A percentile compares a stretch with the other conserved stretches of the same genome.
phyloP scores from a whole-genome alignment of 2,113 vertebrate genomes.

The Neodontobutis hainanensis region DNA sequence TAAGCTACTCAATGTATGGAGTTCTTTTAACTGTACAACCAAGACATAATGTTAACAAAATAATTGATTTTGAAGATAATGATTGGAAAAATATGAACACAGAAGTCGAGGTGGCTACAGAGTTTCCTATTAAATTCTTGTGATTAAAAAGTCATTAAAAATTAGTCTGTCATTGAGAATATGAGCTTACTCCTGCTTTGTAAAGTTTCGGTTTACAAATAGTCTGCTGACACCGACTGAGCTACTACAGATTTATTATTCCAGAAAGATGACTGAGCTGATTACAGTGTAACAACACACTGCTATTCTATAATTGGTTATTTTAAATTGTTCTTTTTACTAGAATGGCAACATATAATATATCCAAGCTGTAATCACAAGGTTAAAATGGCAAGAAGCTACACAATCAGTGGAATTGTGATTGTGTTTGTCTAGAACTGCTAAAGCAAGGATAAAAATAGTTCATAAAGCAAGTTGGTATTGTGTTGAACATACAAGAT shows the following conservation, averaged over 20 bases:
- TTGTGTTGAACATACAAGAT: constrained; percentile 36
- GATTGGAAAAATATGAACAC: too few relatives aligned
- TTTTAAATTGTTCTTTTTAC: constrained; percentile 28
- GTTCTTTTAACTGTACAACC: too few relatives aligned
- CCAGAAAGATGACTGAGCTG: constrained; percentile 38
- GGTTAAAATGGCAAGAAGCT: not conserved
- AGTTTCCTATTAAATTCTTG: too few relatives aligned
- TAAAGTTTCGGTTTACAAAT: constrained; percentile 33
- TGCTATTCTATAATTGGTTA: constrained; percentile 25
- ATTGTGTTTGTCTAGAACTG: not conserved
- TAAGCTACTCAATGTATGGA: too few relatives aligned
- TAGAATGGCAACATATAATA: too few relatives aligned
- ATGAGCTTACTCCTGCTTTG: constrained; percentile 8
- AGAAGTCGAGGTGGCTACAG: too few relatives aligned
- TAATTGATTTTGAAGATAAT: too few relatives aligned
- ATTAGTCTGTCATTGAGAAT: constrained; percentile 22
- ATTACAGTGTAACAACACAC: constrained; percentile 35
- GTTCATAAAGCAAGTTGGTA: constrained; percentile 19
- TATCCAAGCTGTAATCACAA: constrained; percentile 3
- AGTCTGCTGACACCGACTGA: constrained; percentile 31
- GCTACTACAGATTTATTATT: constrained; percentile 40
- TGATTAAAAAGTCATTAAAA: too few relatives aligned
- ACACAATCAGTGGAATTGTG: not conserved
- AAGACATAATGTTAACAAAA: too few relatives aligned
- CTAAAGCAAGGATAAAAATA: constrained; percentile 12